phyloP scores from a whole-genome alignment of 2,797 vertebrate species.

The Leptatherina wallacei region DNA sequence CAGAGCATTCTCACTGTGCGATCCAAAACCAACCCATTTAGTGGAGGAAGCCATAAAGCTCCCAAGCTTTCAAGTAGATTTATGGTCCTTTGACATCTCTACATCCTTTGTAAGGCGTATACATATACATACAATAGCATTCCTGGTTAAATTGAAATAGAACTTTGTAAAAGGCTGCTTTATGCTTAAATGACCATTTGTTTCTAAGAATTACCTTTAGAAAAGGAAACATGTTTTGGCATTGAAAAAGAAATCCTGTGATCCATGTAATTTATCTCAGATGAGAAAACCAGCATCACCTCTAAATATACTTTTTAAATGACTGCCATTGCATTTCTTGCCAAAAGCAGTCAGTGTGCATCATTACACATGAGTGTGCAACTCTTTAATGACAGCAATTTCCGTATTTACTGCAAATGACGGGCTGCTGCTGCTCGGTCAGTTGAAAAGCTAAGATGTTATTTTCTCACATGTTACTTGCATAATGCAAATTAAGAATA shows the following conservation, averaged over 20 bases:
- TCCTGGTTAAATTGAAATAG: background rate
- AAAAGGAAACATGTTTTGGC: background rate
- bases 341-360: constrained; percentile 30
- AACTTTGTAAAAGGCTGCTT: background rate
- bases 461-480: constrained; percentile 3
- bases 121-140: background rate
- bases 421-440: background rate
- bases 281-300: background rate
- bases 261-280: background rate
- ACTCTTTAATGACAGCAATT: constrained; percentile 18
- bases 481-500: background rate
- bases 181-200: too few relatives aligned
- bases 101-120: background rate
- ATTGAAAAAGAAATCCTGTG: constrained; percentile 5
- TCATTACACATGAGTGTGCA: constrained; percentile 14
- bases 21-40: background rate
- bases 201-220: background rate
- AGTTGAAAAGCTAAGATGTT: constrained; percentile 6
- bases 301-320: constrained; percentile 34
- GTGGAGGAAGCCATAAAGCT: background rate
- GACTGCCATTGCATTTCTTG: constrained; percentile 9
- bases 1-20: background rate
- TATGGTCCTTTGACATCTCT: background rate
- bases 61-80: background rate
- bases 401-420: background rate